These are phyloP conservation scores for Monochamus alternatus DNA, from an alignment of 2,888 invertebrate genomes.

Conservation along the genomic window DNA sequence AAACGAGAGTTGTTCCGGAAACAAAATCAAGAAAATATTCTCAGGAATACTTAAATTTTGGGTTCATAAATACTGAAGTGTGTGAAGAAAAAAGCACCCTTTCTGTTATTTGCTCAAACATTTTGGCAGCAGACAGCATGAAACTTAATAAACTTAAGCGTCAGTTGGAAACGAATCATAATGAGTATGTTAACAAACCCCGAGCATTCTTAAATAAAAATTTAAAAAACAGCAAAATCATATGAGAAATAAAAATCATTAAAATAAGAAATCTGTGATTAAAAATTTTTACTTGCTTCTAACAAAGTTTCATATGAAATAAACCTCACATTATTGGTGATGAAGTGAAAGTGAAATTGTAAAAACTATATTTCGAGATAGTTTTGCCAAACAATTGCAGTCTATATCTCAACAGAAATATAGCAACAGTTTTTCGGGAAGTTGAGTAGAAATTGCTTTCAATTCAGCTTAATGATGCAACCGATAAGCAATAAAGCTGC, in stretches of 20 bases:
- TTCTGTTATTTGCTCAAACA: slow-evolving; percentile 9
- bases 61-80: slow-evolving; percentile 1
- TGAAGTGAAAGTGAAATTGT: background rate
- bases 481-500: slow-evolving; percentile 8
- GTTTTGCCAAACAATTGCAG: slow-evolving; percentile 27
- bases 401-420: slow-evolving; percentile 4
- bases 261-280: slow-evolving; percentile 16
- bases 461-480: slow-evolving; percentile 2
- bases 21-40: slow-evolving; percentile 16
- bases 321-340: background rate
- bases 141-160: slow-evolving; percentile 17
- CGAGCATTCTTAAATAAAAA: slow-evolving; percentile 20
- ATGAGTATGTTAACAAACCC: slow-evolving; percentile 18
- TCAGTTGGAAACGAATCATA: slow-evolving; percentile 6
- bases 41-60: slow-evolving; percentile 17
- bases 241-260: slow-evolving; percentile 20
- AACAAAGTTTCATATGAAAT: slow-evolving; percentile 19
- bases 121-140: slow-evolving; percentile 17
- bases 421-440: background rate
- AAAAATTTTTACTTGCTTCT: slow-evolving; percentile 22
- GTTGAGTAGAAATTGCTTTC: background rate
- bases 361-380: slow-evolving; percentile 28
- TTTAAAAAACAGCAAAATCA: no score
- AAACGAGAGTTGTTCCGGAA: background rate
- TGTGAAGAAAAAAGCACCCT: slow-evolving; percentile 4